A percentile compares a stretch with the other conserved stretches of the same genome.
These are phyloP conservation scores for Scomber scombrus DNA, from an alignment of 2,113 vertebrate species.

Conservation along the genomic window DNA sequence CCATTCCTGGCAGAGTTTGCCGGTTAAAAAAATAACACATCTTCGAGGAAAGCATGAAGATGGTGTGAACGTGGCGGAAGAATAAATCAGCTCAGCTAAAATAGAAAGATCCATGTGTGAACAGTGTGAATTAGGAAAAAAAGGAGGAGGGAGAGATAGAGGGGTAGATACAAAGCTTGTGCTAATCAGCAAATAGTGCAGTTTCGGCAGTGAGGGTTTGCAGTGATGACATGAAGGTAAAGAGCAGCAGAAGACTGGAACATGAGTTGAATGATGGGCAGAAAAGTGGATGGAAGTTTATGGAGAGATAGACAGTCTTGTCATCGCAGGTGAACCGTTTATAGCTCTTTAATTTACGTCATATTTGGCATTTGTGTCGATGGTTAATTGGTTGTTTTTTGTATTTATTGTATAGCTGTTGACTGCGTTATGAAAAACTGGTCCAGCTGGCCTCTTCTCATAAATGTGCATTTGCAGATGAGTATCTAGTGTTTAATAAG, in stretches of 20 bases:
- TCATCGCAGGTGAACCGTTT: slow-evolving; percentile 46
- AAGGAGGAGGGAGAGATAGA: slow-evolving; percentile 13
- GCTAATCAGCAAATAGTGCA: slow-evolving; percentile 32
- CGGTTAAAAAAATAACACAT: not conserved
- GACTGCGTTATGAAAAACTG: not conserved
- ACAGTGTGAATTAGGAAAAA: slow-evolving; percentile 42
- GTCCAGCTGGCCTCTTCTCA: not conserved
- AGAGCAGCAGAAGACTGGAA: slow-evolving; percentile 23
- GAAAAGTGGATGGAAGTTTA: slow-evolving; percentile 37
- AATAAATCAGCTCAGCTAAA: slow-evolving; percentile 33
- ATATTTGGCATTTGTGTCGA: not conserved
- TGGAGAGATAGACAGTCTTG: not conserved
- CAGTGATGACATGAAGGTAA: slow-evolving; percentile 4
- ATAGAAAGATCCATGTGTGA: slow-evolving; percentile 54
- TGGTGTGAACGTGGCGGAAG: slow-evolving; percentile 16
- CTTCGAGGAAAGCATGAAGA: slow-evolving; percentile 2
- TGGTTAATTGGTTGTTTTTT: not conserved
- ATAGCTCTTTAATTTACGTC: not conserved
- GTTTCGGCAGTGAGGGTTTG: slow-evolving; percentile 2
- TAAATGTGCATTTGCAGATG: not conserved
- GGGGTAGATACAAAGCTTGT: slow-evolving; percentile 9
- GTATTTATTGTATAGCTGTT: not conserved
- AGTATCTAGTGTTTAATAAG: not conserved
- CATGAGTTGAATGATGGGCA: not conserved
- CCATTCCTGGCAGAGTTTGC: not conserved